Evolutionary conservation across 2,797 vertebrate genomes (phyloP).

Genomic region (Rallus crepitans): DNA sequence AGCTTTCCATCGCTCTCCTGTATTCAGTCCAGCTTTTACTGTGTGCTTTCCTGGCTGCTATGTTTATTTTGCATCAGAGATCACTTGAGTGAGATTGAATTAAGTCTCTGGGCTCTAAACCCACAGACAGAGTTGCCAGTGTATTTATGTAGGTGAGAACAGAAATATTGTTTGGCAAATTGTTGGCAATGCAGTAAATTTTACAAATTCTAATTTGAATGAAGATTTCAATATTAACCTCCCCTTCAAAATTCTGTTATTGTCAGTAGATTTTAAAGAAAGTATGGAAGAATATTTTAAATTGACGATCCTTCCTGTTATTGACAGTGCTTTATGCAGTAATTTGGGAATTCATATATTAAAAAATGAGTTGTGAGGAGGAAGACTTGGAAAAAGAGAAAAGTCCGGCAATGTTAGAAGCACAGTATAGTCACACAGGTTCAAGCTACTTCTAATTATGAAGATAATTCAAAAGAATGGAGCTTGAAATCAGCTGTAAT

Average conservation of each 20-base stretch:
- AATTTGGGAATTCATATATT: neutral
- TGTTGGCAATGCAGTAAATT: neutral
- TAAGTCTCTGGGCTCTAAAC: neutral
- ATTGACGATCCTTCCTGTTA: neutral
- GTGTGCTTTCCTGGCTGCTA: neutral
- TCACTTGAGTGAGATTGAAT: neutral
- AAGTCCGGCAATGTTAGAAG: neutral
- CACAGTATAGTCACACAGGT: neutral
- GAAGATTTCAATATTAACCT: neutral
- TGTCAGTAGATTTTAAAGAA: neutral
- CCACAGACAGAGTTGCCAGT: rapidly evolving
- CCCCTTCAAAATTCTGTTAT: neutral
- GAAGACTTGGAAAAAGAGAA: neutral
- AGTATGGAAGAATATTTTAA: neutral
- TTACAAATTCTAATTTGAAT: neutral
- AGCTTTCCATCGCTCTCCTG: neutral
- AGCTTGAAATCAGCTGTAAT: neutral
- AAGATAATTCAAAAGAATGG: neutral
- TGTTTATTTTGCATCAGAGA: neutral
- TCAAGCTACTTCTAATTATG: neutral
- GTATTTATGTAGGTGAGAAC: neutral
- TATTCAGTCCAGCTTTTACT: neutral
- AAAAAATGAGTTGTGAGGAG: neutral
- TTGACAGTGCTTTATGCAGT: neutral
- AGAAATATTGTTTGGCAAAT: neutral